Percentiles rank a stretch among this genome's conserved stretches.
Conservation (phyloP, 30 jellyfish, hydroid and myxozoan genomes). For the Pelagia noctiluca region DNA sequence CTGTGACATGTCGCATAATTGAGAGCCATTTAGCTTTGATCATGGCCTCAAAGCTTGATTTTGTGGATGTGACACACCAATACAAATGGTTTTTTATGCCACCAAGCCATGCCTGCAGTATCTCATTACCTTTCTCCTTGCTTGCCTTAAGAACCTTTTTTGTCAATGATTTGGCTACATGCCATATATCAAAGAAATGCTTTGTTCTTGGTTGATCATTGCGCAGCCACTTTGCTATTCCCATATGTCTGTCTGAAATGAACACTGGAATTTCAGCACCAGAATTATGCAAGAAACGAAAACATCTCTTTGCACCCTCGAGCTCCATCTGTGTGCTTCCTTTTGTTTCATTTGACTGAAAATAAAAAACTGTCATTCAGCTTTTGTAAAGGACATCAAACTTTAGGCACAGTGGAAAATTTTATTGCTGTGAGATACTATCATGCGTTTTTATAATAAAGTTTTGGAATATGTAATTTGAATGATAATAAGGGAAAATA, state of each 20-base stretch:
- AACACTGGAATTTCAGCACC: conserved; percentile 9
- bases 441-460: too few relatives aligned
- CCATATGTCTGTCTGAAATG: conserved; percentile 44
- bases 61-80: conserved; percentile 49
- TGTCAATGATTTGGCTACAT: conserved; percentile 6
- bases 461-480: too few relatives aligned
- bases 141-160: neutral
- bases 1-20: conserved; percentile 7
- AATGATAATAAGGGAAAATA: too few relatives aligned
- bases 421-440: too few relatives aligned
- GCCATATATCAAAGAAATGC: conserved; percentile 70
- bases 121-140: conserved; percentile 30
- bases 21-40: conserved; percentile 26
- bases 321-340: conserved; percentile 6
- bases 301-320: conserved; percentile 39
- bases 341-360: neutral
- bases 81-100: conserved; percentile 13
- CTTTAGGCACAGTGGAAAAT: too few relatives aligned
- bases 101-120: conserved; percentile 17
- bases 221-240: conserved; percentile 36
- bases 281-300: neutral
- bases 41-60: conserved; percentile 21
- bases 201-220: conserved; percentile 14
- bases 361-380: too few relatives aligned
- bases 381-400: too few relatives aligned